Conservation (phyloP, 2,113 vertebrate genomes). For the Tragelaphus buxtoni region DNA sequence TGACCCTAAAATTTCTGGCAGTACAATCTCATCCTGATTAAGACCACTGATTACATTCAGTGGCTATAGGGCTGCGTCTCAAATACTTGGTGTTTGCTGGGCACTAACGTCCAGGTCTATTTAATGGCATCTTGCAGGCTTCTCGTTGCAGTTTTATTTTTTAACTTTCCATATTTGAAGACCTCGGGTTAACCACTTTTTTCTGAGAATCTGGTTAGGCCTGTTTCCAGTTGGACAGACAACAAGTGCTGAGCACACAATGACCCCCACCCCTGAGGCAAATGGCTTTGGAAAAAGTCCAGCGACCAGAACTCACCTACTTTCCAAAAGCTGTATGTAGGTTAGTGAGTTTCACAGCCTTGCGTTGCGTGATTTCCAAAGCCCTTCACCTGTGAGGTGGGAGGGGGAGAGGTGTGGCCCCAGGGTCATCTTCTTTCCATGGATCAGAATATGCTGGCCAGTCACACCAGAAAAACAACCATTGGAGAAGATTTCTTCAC, state of each 20-base stretch:
- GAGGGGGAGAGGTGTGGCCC: neutral
- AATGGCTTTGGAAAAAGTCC: neutral
- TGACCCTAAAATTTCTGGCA: neutral
- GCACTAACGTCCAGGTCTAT: neutral
- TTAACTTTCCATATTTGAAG: neutral
- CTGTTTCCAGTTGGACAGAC: neutral
- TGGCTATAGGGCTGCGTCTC: neutral
- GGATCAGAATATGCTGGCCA: neutral
- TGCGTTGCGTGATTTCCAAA: neutral
- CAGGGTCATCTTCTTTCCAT: neutral
- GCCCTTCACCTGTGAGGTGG: neutral
- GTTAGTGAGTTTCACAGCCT: neutral
- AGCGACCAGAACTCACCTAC: neutral
- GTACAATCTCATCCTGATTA: neutral
- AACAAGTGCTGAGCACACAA: neutral
- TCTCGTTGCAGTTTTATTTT: neutral
- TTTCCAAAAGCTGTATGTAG: neutral
- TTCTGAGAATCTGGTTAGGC: slow-evolving; percentile 26
- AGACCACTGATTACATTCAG: neutral
- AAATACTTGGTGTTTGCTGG: neutral
- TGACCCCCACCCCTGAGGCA: neutral
- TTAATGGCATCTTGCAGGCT: neutral
- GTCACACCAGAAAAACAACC: neutral
- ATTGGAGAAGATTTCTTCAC: neutral
- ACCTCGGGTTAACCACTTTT: neutral